Evolutionary conservation across 1,140 invertebrate species (phyloP).

Genomic region (Drosophila watanabei): DNA sequence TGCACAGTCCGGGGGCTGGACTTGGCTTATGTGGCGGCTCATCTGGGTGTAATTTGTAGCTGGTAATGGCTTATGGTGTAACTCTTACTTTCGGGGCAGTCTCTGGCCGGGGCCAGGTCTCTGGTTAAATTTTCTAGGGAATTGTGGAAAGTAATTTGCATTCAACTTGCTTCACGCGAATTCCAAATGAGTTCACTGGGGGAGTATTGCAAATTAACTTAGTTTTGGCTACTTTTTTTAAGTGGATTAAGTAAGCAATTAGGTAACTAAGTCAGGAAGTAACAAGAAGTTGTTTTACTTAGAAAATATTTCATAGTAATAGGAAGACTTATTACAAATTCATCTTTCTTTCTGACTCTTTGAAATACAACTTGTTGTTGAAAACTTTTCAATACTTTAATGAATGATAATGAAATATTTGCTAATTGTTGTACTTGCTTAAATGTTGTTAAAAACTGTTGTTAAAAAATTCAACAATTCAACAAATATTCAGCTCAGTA

Average conservation of each 20-base stretch:
- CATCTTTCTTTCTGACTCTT: too few relatives aligned
- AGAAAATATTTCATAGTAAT: background rate
- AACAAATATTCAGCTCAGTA: background rate
- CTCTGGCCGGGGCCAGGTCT: slow-evolving; percentile 8
- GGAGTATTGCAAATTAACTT: background rate
- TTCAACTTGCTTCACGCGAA: slow-evolving; percentile 6
- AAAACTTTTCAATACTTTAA: too few relatives aligned
- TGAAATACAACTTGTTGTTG: too few relatives aligned
- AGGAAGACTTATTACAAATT: too few relatives aligned
- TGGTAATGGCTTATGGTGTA: slow-evolving; percentile 26
- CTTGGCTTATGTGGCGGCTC: slow-evolving; percentile 31
- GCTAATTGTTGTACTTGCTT: too few relatives aligned
- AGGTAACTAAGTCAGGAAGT: background rate
- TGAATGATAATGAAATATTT: too few relatives aligned
- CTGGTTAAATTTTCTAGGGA: slow-evolving; percentile 5
- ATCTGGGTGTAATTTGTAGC: slow-evolving; percentile 34
- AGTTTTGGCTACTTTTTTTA: background rate
- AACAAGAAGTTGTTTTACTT: background rate
- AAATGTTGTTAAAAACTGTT: too few relatives aligned
- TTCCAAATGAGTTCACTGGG: slow-evolving; percentile 5
- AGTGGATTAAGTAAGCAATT: background rate
- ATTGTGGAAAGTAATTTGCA: slow-evolving; percentile 35
- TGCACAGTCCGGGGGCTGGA: slow-evolving; percentile 33
- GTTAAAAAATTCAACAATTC: background rate
- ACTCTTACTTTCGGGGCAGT: slow-evolving; percentile 35